These are phyloP conservation scores for Sporophila hypoxantha DNA, from an alignment of 2,113 vertebrate genomes.

Conservation along the genomic window DNA sequence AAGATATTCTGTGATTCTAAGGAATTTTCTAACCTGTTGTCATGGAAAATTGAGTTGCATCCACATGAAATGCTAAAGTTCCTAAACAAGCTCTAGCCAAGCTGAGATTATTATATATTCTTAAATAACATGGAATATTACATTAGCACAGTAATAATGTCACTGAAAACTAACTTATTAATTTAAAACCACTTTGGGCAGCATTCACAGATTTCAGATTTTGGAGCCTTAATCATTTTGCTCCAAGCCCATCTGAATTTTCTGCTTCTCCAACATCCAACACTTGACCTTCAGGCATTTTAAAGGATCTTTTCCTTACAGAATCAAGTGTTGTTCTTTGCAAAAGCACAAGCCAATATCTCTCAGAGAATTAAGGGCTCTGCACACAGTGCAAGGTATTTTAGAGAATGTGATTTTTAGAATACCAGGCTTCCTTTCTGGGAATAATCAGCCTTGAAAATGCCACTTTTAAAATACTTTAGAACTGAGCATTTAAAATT, in stretches of 20 bases:
- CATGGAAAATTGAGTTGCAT: neutral
- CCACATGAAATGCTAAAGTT: neutral
- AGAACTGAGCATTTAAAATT: neutral
- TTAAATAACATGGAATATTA: rapidly evolving
- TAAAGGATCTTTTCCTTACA: neutral
- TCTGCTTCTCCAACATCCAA: neutral
- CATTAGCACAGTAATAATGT: neutral
- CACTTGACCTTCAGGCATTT: neutral
- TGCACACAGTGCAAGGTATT: neutral
- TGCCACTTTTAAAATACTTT: neutral
- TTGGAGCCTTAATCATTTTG: neutral
- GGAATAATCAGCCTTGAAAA: neutral
- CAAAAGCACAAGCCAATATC: neutral
- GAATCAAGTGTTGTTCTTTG: neutral
- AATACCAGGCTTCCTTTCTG: neutral
- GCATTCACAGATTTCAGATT: neutral
- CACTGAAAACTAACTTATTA: neutral
- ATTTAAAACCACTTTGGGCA: neutral
- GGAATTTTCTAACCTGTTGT: neutral
- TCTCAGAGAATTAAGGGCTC: neutral
- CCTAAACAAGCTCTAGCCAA: neutral
- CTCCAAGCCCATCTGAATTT: neutral
- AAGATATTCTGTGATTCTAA: neutral
- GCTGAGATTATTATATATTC: neutral
- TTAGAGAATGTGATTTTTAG: neutral